A percentile compares a stretch with the other conserved stretches of the same genome.
These are phyloP conservation scores for Acanthurus leucopareius DNA, from an alignment of 2,797 vertebrate species.

Conservation along the genomic window DNA sequence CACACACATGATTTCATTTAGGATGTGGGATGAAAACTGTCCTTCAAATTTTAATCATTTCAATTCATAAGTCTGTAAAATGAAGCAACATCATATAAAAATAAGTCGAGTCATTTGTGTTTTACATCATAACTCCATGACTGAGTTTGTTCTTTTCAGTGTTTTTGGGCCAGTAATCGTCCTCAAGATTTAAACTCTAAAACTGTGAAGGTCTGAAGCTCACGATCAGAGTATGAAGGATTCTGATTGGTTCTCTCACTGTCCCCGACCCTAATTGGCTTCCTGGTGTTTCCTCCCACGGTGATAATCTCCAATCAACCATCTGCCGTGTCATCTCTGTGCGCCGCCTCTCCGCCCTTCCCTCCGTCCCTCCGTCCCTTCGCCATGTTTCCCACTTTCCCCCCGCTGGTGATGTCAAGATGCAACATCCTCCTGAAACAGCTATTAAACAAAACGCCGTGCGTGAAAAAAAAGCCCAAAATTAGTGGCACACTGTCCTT, in stretches of 20 bases:
- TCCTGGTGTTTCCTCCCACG: slow-evolving; percentile 67
- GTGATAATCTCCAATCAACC: slow-evolving; percentile 81
- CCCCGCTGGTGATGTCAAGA: slow-evolving; percentile 59
- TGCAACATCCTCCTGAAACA: slow-evolving; percentile 43
- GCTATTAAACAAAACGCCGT: slow-evolving; percentile 40
- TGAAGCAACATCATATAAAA: neutral
- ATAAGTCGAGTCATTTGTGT: neutral
- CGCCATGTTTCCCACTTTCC: slow-evolving; percentile 31
- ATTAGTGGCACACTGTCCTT: slow-evolving; percentile 23
- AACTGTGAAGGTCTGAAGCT: slow-evolving; percentile 14
- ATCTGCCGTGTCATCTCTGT: slow-evolving; percentile 76
- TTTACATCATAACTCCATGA: neutral
- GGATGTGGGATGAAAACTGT: neutral
- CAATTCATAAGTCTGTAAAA: neutral
- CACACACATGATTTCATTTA: neutral
- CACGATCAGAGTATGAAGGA: slow-evolving; percentile 19
- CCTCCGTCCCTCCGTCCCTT: slow-evolving; percentile 48
- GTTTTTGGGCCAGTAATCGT: slow-evolving; percentile 8
- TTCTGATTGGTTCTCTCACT: slow-evolving; percentile 56
- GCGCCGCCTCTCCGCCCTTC: slow-evolving; percentile 48
- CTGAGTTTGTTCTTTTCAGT: neutral
- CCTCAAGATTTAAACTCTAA: slow-evolving; percentile 18
- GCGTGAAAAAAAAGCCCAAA: slow-evolving; percentile 23
- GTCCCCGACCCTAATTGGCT: slow-evolving; percentile 74
- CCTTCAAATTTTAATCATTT: neutral